Percentiles rank a stretch among this genome's conserved stretches.
Conservation (phyloP, 2,113 vertebrate species). For the Nothoprocta pentlandii region DNA sequence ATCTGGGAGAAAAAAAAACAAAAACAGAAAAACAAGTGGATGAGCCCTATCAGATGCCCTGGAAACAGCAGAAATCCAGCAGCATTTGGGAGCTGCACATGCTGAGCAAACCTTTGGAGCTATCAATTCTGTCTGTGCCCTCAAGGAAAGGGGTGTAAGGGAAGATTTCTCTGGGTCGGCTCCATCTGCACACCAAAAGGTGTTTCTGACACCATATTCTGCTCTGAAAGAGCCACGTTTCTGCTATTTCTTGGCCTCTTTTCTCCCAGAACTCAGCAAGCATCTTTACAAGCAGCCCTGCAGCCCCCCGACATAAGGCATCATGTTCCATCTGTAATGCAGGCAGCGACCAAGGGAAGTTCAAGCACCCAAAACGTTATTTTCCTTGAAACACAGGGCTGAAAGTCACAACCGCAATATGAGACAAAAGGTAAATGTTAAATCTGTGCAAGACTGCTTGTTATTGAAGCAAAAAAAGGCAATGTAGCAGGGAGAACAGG, state of each 20-base stretch:
- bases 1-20: background rate
- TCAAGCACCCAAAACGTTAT: background rate
- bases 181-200: background rate
- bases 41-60: background rate
- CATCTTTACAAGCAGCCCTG: background rate
- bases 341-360: background rate
- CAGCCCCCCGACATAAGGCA: background rate
- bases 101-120: background rate
- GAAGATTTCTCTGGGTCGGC: background rate
- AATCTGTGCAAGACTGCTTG: background rate
- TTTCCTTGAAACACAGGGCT: background rate
- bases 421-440: background rate
- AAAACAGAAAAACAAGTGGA: background rate
- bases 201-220: background rate
- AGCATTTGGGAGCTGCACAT: background rate
- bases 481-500: background rate
- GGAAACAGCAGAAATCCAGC: background rate
- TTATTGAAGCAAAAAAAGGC: background rate
- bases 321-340: background rate
- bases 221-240: background rate
- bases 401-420: background rate
- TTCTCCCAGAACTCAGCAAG: background rate
- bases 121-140: background rate
- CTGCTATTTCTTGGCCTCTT: background rate
- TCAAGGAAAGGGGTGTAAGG: background rate